phyloP scores from a whole-genome alignment of 2,797 vertebrate genomes.

The Chrosomus eos region DNA sequence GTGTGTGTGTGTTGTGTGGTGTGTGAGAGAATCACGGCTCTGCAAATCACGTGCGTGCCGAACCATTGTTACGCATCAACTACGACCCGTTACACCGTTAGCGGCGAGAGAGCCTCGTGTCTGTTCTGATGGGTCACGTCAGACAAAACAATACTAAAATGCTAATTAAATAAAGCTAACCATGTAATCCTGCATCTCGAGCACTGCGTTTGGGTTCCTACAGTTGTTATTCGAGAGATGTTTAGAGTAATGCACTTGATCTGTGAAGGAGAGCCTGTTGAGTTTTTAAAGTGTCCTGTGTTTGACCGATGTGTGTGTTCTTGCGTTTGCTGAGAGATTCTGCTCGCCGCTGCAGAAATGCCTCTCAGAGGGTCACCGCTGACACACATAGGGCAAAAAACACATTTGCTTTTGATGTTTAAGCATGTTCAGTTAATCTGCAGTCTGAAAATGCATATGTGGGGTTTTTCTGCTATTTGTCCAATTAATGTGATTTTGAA shows the following conservation, averaged over 20 bases:
- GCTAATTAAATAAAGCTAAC: not conserved
- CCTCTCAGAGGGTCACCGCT: constrained; percentile 75
- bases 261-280: not conserved
- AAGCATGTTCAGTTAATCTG: constrained; percentile 4
- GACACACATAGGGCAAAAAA: constrained; percentile 34
- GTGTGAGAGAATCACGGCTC: no score
- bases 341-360: constrained; percentile 73
- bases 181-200: not conserved
- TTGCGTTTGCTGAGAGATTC: constrained; percentile 69
- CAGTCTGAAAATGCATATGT: not conserved
- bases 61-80: no score
- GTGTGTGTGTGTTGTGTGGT: not conserved
- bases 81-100: no score
- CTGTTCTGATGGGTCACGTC: not conserved
- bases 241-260: not conserved
- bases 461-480: not conserved
- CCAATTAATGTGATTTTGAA: constrained; percentile 1
- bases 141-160: not conserved
- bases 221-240: not conserved
- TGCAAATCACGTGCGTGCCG: no score
- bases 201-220: not conserved
- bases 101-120: not conserved
- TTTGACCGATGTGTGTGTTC: constrained; percentile 67
- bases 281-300: constrained; percentile 51
- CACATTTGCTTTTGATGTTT: constrained; percentile 10